phyloP scores from a whole-genome alignment of 2,113 vertebrate species.

The Glareola pratincola region DNA sequence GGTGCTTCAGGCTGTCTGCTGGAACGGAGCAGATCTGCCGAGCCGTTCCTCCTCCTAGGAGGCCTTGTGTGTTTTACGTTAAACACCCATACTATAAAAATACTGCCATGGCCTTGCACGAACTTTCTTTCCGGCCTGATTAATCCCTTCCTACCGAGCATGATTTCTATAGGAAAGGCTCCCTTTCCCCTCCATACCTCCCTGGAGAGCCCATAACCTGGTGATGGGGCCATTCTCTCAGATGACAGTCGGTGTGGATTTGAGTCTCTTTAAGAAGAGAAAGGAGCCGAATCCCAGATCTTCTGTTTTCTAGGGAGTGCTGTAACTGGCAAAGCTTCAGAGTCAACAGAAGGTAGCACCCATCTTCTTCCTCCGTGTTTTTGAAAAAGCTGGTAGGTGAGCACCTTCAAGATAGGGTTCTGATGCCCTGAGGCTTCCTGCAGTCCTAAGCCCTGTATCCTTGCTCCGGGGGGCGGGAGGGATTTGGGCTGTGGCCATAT shows the following conservation, averaged over 20 bases:
- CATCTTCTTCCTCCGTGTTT: background rate
- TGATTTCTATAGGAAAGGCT: background rate
- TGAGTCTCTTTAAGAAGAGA: background rate
- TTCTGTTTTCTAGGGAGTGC: background rate
- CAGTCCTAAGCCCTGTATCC: background rate
- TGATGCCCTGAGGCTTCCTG: background rate
- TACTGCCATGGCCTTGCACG: background rate
- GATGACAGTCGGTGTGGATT: background rate
- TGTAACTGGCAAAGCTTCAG: background rate
- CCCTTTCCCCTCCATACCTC: background rate
- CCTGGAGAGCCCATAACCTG: background rate
- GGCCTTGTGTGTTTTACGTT: background rate
- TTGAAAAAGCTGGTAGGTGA: background rate
- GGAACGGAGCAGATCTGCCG: background rate
- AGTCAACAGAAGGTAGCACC: background rate
- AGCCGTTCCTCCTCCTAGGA: background rate
- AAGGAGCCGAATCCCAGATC: background rate
- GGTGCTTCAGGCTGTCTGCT: slow-evolving; percentile 28
- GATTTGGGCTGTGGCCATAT: background rate
- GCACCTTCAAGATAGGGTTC: background rate
- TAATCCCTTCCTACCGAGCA: background rate
- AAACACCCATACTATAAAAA: background rate
- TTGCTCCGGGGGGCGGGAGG: background rate
- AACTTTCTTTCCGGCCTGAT: background rate
- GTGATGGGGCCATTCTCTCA: background rate